These are phyloP conservation scores for Cepaea hortensis DNA, from an alignment of 2,888 invertebrate genomes.

Conservation along the genomic window DNA sequence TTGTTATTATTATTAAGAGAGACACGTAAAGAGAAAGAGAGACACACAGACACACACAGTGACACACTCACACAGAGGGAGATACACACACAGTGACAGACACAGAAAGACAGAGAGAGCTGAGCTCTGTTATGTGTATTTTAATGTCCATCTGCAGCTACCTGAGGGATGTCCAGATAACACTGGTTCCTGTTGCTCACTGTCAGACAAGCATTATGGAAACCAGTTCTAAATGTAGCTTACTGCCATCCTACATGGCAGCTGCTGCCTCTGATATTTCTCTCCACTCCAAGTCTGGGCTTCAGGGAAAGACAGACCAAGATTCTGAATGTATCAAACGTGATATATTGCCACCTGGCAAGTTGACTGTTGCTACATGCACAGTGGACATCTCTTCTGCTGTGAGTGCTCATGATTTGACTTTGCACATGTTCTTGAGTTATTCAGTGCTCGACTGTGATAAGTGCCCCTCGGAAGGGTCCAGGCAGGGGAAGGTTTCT, in stretches of 20 bases:
- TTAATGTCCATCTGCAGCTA: background rate
- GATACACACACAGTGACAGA: no score
- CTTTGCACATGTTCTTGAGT: background rate
- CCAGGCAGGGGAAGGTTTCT: background rate
- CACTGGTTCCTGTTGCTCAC: background rate
- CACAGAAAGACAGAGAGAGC: no score
- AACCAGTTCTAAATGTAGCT: slow-evolving; percentile 2
- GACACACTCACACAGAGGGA: no score
- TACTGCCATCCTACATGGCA: background rate
- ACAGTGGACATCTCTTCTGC: background rate
- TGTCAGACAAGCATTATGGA: background rate
- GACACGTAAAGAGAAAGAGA: no score
- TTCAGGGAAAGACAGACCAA: background rate
- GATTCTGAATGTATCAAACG: background rate
- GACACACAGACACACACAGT: no score
- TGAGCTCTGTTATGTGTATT: no score
- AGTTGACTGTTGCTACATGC: background rate
- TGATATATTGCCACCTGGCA: slow-evolving; percentile 2
- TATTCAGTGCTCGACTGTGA: background rate
- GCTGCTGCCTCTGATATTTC: no score
- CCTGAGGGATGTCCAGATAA: background rate
- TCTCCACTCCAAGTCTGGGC: no score
- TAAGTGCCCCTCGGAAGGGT: background rate
- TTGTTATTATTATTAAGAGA: no score
- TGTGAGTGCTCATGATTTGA: background rate